phyloP scores from a whole-genome alignment of 2,797 vertebrate genomes.

The Sebastes vulpes region DNA sequence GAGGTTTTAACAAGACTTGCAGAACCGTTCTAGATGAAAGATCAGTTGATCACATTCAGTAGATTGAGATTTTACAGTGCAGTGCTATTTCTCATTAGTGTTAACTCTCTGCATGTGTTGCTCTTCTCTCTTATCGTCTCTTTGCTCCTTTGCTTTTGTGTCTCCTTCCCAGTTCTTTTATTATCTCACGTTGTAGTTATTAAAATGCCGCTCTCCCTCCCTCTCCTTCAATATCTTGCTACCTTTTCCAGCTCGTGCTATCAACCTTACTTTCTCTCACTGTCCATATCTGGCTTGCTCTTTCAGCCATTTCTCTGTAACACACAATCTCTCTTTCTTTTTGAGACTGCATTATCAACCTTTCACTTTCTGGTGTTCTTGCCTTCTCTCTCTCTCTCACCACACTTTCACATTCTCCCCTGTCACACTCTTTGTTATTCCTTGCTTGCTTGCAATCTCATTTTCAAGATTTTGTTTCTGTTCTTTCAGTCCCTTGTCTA shows the following conservation, averaged over 20 bases:
- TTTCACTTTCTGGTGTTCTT: neutral
- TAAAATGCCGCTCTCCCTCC: neutral
- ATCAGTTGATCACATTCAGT: neutral
- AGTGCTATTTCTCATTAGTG: neutral
- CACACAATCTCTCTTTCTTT: neutral
- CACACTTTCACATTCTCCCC: neutral
- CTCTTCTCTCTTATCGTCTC: neutral
- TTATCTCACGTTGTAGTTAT: neutral
- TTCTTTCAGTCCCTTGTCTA: neutral
- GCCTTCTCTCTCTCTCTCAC: neutral
- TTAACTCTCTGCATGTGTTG: neutral
- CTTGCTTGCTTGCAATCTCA: neutral
- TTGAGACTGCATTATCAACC: neutral
- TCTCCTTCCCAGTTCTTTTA: neutral
- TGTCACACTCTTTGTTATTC: conserved; percentile 2
- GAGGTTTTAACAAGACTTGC: neutral
- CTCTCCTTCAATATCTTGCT: neutral
- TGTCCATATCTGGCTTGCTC: neutral
- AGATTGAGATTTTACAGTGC: neutral
- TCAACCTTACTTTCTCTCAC: neutral
- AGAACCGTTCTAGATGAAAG: neutral
- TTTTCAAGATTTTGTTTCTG: neutral
- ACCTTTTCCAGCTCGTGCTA: neutral
- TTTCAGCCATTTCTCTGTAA: neutral
- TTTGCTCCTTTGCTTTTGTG: conserved; percentile 9